phyloP scores from a whole-genome alignment of 2,888 invertebrate species.

The Melanchra persicariae region DNA sequence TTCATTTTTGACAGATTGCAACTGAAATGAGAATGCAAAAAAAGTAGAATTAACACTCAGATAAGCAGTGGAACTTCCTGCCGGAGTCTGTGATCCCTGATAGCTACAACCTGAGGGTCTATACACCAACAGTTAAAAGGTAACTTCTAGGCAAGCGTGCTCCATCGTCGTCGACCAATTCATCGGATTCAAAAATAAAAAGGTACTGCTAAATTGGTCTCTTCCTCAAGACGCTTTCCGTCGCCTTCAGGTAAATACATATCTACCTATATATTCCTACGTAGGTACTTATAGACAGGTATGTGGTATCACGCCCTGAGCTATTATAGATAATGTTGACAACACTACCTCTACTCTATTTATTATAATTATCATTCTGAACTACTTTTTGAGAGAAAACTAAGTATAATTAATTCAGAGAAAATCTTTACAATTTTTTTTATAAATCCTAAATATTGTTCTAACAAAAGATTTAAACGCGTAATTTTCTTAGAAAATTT shows the following conservation, averaged over 20 bases:
- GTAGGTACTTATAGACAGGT: not conserved
- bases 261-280: not conserved
- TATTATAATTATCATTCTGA: not conserved
- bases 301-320: not conserved
- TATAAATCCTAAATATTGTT: not conserved
- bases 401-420: not conserved
- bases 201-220: not conserved
- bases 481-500: not conserved
- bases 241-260: not conserved
- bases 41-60: too few species aligned
- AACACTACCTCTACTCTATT: not conserved
- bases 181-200: too few species aligned
- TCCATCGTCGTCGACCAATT: too few species aligned
- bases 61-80: too few species aligned
- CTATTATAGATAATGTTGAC: not conserved
- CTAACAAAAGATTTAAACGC: constrained; percentile 28
- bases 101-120: too few species aligned
- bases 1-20: too few species aligned
- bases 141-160: too few species aligned
- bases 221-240: not conserved
- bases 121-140: too few species aligned
- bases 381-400: not conserved
- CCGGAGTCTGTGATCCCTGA: too few species aligned
- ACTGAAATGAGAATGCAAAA: too few species aligned
- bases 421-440: not conserved